Percentiles rank a stretch among this genome's conserved stretches.
Conservation (phyloP, 2,888 invertebrate species). For the Eupeodes luniger region DNA sequence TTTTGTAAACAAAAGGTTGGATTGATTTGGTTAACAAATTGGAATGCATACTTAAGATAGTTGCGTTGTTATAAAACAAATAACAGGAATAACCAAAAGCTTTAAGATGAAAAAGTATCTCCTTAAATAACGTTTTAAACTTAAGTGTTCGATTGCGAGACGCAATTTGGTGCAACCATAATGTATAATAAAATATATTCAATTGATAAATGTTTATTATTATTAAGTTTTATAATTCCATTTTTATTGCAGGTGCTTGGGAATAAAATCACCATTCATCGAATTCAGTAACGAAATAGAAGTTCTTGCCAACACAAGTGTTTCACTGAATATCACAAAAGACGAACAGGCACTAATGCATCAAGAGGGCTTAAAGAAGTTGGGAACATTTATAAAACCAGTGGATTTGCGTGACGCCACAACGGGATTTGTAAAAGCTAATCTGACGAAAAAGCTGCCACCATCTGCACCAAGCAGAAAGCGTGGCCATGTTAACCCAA, state of each 20-base stretch:
- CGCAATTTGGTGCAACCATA: no score
- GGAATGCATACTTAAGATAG: neutral
- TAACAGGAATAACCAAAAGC: no score
- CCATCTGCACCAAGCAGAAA: slow-evolving; percentile 77
- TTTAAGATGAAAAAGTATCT: no score
- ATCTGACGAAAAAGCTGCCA: slow-evolving; percentile 82
- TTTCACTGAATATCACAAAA: slow-evolving; percentile 83
- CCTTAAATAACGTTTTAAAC: no score
- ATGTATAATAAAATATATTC: neutral
- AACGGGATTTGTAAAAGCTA: slow-evolving; percentile 82
- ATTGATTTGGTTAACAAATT: neutral
- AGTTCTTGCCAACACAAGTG: slow-evolving; percentile 82
- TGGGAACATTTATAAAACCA: slow-evolving; percentile 83
- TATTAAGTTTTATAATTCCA: slow-evolving; percentile 25
- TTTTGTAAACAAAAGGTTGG: neutral
- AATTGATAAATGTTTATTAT: neutral
- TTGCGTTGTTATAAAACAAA: no score
- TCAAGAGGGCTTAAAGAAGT: slow-evolving; percentile 82
- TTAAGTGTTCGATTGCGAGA: no score
- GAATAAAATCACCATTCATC: slow-evolving; percentile 83
- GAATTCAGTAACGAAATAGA: slow-evolving; percentile 83
- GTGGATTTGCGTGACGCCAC: slow-evolving; percentile 82
- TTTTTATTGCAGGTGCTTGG: slow-evolving; percentile 81
- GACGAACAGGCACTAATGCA: slow-evolving; percentile 84
- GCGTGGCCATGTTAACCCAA: slow-evolving; percentile 79